Evolutionary conservation across 2,797 vertebrate species (phyloP).

Genomic region (Sphaeramia orbicularis): DNA sequence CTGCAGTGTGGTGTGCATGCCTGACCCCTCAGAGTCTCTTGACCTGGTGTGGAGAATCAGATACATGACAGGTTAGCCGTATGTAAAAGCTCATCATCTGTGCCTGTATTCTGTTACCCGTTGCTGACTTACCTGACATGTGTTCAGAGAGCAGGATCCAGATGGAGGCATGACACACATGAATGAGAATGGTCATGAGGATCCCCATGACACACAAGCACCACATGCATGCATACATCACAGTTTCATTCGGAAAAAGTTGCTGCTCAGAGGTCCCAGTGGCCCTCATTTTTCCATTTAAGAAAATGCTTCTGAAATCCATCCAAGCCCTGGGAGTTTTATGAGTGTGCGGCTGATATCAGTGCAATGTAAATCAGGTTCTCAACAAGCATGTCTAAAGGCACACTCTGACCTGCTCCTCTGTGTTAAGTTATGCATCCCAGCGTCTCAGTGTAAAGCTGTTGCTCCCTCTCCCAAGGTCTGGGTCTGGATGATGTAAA

Average conservation of each 20-base stretch:
- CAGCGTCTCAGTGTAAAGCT: slow-evolving; percentile 30
- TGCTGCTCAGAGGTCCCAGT: slow-evolving; percentile 6
- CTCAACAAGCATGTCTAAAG: slow-evolving; percentile 37
- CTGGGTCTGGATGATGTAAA: slow-evolving; percentile 39
- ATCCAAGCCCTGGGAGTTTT: slow-evolving; percentile 33
- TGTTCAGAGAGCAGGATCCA: slow-evolving; percentile 72
- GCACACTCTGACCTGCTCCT: slow-evolving; percentile 20
- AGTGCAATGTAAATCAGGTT: slow-evolving; percentile 49
- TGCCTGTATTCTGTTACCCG: slow-evolving; percentile 83
- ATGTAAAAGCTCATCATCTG: slow-evolving; percentile 76
- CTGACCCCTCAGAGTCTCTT: slow-evolving; percentile 18
- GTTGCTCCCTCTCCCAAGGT: slow-evolving; percentile 34
- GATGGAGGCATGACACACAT: slow-evolving; percentile 70
- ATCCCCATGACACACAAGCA: slow-evolving; percentile 34
- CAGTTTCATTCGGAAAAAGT: slow-evolving; percentile 38
- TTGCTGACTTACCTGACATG: slow-evolving; percentile 75
- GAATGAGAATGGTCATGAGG: slow-evolving; percentile 62
- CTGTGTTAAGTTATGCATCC: slow-evolving; percentile 63
- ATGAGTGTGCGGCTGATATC: slow-evolving; percentile 25
- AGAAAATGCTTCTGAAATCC: slow-evolving; percentile 45
- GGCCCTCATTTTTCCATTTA: slow-evolving; percentile 47
- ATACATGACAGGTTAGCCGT: slow-evolving; percentile 59
- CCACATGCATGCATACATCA: slow-evolving; percentile 27
- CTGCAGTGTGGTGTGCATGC: background rate
- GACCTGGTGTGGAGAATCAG: slow-evolving; percentile 62